These are phyloP conservation scores for Scaptomyza parva DNA, from an alignment of 2,888 invertebrate species.

Conservation along the genomic window DNA sequence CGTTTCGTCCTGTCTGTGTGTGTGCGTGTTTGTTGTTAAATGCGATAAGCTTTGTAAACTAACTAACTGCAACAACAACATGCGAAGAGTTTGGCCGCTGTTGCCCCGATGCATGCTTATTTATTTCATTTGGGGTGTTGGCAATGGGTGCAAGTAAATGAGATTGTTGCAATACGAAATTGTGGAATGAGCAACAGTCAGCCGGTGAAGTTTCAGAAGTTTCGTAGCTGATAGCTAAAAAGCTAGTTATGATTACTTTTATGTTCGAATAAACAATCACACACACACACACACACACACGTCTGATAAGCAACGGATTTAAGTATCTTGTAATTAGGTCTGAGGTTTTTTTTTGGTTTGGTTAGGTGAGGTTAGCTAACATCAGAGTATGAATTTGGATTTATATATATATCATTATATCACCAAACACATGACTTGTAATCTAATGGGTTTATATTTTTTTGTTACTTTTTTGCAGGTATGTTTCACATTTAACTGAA, in stretches of 20 bases:
- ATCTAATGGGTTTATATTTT: neutral
- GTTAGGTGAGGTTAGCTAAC: no score
- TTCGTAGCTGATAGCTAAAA: no score
- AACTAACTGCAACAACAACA: slow-evolving; percentile 33
- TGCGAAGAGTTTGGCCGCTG: slow-evolving; percentile 40
- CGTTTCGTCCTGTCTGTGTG: slow-evolving; percentile 20
- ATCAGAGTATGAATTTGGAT: no score
- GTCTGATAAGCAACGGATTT: neutral
- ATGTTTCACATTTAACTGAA: slow-evolving; percentile 33
- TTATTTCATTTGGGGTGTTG: slow-evolving; percentile 1
- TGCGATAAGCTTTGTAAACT: slow-evolving; percentile 61
- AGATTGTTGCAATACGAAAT: slow-evolving; percentile 7
- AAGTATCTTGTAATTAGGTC: neutral
- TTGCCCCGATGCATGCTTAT: slow-evolving; percentile 9
- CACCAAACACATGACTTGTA: neutral
- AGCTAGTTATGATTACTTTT: no score
- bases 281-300: no score
- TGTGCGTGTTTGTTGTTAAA: slow-evolving; percentile 50
- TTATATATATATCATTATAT: no score
- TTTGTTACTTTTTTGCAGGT: slow-evolving; percentile 45
- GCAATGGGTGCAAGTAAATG: slow-evolving; percentile 18
- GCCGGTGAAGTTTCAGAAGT: no score
- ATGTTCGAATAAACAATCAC: no score
- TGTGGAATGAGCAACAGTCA: no score
- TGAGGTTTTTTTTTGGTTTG: neutral